phyloP scores from a whole-genome alignment of 2,113 vertebrate genomes.

The Aptenodytes patagonicus region DNA sequence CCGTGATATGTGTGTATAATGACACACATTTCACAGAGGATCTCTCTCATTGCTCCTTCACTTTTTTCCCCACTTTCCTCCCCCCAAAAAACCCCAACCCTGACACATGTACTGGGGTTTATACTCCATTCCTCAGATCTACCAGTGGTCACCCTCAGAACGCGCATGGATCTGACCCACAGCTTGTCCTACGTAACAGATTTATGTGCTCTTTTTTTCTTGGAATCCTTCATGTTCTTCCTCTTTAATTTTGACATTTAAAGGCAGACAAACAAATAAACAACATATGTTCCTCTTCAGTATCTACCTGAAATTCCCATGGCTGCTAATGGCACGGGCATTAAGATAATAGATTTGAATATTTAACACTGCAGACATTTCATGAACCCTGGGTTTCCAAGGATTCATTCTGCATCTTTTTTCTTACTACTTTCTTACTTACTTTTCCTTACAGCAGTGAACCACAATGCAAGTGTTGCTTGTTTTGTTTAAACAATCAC shows the following conservation, averaged over 20 bases:
- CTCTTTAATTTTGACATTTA: neutral
- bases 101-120: neutral
- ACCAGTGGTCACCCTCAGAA: neutral
- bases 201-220: neutral
- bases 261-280: neutral
- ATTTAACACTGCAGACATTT: neutral
- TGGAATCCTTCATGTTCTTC: neutral
- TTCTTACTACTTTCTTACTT: neutral
- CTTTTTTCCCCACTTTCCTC: neutral
- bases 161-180: neutral
- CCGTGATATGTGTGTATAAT: fast-evolving
- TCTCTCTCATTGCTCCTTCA: neutral
- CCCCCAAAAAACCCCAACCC: fast-evolving
- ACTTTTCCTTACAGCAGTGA: neutral
- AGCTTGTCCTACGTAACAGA: neutral
- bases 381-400: neutral
- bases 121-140: neutral
- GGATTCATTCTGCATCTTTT: neutral
- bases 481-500: neutral
- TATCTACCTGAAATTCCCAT: neutral
- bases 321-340: neutral
- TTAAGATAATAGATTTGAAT: neutral
- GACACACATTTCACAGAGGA: neutral
- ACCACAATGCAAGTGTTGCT: neutral
- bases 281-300: neutral